Percentiles rank a stretch among this genome's conserved stretches.
These are phyloP conservation scores for Folsomia candida DNA, from an alignment of 2,888 invertebrate species.

Conservation along the genomic window DNA sequence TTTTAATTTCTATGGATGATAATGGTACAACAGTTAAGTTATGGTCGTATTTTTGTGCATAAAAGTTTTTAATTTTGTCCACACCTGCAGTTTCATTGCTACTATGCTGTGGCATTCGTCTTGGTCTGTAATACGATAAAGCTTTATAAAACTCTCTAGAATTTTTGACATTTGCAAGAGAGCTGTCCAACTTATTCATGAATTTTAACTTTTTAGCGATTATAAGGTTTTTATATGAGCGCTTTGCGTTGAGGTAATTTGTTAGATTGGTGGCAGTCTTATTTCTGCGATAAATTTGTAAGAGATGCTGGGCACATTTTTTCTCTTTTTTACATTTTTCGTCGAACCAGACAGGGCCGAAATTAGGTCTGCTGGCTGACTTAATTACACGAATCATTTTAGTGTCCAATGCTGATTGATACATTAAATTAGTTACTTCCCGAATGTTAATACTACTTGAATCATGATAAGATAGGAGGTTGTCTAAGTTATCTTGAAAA, in stretches of 20 bases:
- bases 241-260: neutral
- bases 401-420: neutral
- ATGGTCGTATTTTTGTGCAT: neutral
- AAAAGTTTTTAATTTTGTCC: neutral
- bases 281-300: neutral
- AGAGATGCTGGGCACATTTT: neutral
- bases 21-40: neutral
- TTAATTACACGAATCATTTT: neutral
- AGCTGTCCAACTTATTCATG: neutral
- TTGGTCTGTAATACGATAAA: constrained; percentile 1
- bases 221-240: neutral
- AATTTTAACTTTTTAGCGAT: neutral
- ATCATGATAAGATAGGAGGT: neutral
- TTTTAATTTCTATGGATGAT: neutral
- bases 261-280: neutral
- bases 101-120: neutral
- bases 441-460: neutral
- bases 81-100: neutral
- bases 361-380: neutral
- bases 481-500: constrained; percentile 3
- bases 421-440: neutral
- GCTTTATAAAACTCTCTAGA: constrained; percentile 6
- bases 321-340: neutral
- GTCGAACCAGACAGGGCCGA: constrained; percentile 4
- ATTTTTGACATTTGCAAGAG: neutral